Evolutionary conservation across 2,888 invertebrate genomes (phyloP).

Genomic region (Dynastes tityus): DNA sequence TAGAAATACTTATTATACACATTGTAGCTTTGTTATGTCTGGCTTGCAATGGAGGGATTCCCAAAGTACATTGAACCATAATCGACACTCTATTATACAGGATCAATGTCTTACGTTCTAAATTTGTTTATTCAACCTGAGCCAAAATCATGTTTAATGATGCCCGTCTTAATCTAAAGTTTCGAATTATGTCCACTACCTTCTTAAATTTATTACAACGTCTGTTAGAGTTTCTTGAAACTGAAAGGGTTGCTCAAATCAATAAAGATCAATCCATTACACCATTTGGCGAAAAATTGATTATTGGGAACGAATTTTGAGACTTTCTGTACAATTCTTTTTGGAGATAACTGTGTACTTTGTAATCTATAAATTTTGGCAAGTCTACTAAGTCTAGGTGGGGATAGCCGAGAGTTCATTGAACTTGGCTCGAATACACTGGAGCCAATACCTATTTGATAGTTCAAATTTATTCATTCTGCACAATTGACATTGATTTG

Average conservation of each 20-base stretch:
- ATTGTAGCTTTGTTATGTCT: constrained; percentile 6
- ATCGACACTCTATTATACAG: constrained; percentile 1
- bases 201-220: too few species aligned
- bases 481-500: background rate
- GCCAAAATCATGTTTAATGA: constrained; percentile 17
- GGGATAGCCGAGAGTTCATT: constrained; percentile 2
- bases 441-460: constrained; percentile 6
- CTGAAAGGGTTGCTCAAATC: too few species aligned
- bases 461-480: constrained; percentile 11
- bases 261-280: too few species aligned
- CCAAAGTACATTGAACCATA: constrained; percentile 8
- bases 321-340: background rate
- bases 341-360: background rate
- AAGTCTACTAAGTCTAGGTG: constrained; percentile 5
- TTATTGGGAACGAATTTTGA: too few species aligned
- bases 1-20: background rate
- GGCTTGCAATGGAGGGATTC: constrained; percentile 15
- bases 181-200: too few species aligned
- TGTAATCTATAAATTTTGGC: constrained; percentile 7
- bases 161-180: background rate
- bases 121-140: constrained; percentile 7
- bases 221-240: too few species aligned
- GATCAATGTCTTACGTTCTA: constrained; percentile 5
- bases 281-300: too few species aligned
- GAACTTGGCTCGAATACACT: background rate